These are phyloP conservation scores for Aphelinus atriplicis DNA, from an alignment of 1,140 invertebrate species.

Conservation along the genomic window DNA sequence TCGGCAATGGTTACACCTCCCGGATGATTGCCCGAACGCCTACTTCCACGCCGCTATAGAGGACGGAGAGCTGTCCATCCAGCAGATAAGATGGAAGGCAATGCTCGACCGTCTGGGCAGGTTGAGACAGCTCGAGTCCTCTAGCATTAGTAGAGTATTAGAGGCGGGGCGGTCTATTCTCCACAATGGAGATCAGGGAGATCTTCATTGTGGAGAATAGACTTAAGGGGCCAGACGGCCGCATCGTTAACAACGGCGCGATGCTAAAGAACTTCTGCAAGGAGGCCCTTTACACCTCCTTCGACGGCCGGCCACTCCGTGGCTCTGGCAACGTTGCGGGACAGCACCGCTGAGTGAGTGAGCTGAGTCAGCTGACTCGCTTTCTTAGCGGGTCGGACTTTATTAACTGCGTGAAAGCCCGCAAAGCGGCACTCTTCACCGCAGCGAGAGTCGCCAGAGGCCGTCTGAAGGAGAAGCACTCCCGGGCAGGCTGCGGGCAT, in stretches of 20 bases:
- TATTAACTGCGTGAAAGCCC: slow-evolving; percentile 1
- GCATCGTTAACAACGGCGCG: background rate
- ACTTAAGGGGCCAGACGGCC: background rate
- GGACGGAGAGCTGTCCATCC: slow-evolving; percentile 36
- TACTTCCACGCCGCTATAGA: slow-evolving; percentile 36
- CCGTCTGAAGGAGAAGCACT: slow-evolving; percentile 15
- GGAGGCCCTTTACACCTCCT: too few species aligned
- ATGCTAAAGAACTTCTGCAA: background rate
- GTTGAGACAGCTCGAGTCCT: background rate
- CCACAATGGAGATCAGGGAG: too few species aligned
- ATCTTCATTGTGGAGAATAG: background rate
- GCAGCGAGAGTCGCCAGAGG: slow-evolving; percentile 34
- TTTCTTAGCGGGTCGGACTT: slow-evolving; percentile 31
- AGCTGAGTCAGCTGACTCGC: background rate
- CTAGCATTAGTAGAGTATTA: too few species aligned
- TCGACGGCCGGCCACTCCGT: background rate
- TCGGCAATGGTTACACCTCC: slow-evolving; percentile 27
- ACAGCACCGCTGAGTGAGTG: background rate
- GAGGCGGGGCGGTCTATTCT: background rate
- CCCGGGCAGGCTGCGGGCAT: slow-evolving; percentile 38
- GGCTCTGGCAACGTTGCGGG: background rate
- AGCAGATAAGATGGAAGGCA: slow-evolving; percentile 22
- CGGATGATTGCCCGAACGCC: background rate
- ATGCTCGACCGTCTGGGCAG: background rate
- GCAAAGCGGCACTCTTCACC: slow-evolving; percentile 30